Evolutionary conservation across 2,888 invertebrate species (phyloP), one percentile per base, ranked within the genome.

Genomic region (Rhyacophila evoluta): DNA sequence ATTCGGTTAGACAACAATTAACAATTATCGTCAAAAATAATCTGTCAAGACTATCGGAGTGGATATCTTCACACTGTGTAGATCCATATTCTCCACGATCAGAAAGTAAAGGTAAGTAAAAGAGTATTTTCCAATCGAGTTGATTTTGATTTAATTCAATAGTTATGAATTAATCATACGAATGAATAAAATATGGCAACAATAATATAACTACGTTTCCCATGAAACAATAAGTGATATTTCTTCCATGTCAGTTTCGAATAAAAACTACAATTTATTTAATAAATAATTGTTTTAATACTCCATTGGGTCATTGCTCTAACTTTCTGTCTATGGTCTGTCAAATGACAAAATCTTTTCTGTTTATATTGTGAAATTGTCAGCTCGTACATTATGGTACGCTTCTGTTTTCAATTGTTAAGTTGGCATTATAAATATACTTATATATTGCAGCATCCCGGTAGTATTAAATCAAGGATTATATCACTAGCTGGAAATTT

Each of bases 361-460:
- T 55, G 19, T 55, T 25, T 55, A 19, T 19, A 8, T 55, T 55
- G 25, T 25, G 55, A 55, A 25, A 55, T 55, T n/a, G 19, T 19
- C 55, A 19, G 55, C 15, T 19, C 1, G 55, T 25, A 55, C 6
- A 15, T 12, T 25, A 55, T 19, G 25, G 55, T 39, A 12, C 55
- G 55, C 55, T 55, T 55, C 55, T 55, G 55, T 55, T 41, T 41
- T 41, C 41, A 15, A 41, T 41, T 55, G 55, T 55, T 25, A 19
- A 19, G 15, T 55, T 55, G 55, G 55, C 2, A 19, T 25, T 55
- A 55, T 19, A 55, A 55, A 10, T 19, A 10, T 25, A 33, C 29
- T n/a, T n/a, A n/a, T n/a, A n/a, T n/a, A 55, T 55, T 55, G 55
- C 55, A 55, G 25, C 55, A 55, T 55, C 25, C 55, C 55, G 55